Conservation (phyloP, 1,140 invertebrate genomes). For the Cyclina sinensis region DNA sequence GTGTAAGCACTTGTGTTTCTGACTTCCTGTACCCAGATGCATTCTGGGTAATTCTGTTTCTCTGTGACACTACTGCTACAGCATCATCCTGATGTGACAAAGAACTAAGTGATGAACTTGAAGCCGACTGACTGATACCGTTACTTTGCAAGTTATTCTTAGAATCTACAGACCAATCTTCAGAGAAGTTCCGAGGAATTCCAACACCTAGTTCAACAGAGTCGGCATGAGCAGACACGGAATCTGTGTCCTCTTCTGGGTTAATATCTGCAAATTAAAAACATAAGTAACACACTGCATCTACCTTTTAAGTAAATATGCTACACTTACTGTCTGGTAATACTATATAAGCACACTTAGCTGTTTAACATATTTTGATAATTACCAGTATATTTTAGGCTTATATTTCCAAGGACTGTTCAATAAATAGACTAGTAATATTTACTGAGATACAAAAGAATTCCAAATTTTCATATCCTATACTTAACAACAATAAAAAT, state of each 20-base stretch:
- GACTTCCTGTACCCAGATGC: conserved; percentile 16
- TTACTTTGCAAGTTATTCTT: not conserved
- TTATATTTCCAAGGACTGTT: no score
- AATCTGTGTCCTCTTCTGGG: not conserved
- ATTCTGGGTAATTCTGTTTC: not conserved
- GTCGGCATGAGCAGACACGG: conserved; percentile 21
- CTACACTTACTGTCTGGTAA: no score
- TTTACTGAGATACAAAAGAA: no score
- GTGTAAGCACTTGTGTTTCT: not conserved
- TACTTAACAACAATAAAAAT: no score
- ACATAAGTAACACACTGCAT: no score
- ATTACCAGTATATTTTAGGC: no score
- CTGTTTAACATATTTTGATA: no score
- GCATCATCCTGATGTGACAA: conserved; percentile 45
- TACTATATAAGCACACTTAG: no score
- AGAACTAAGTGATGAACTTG: conserved; percentile 38
- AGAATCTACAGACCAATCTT: not conserved
- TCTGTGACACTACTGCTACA: not conserved
- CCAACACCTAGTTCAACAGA: conserved; percentile 4
- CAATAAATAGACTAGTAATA: no score
- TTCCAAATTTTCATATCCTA: no score
- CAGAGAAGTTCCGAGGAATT: conserved; percentile 6
- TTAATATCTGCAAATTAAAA: conserved; percentile 9
- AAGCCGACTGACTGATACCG: not conserved
- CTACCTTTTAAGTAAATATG: no score